Conservation (phyloP, 2,888 invertebrate genomes). For the Protonemura montana region DNA sequence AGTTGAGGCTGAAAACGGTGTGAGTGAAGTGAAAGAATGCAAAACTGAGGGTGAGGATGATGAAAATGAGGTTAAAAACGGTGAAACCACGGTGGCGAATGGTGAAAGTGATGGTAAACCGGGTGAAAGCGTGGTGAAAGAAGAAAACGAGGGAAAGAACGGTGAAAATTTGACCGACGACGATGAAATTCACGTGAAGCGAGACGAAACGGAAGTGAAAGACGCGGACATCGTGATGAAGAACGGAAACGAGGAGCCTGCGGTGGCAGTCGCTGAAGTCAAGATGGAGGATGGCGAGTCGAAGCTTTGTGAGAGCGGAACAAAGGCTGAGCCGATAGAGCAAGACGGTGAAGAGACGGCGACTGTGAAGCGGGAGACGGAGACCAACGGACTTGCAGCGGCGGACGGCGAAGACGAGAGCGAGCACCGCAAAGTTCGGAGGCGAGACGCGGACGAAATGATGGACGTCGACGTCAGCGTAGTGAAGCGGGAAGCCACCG, state of each 20-base stretch:
- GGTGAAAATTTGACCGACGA: constrained; percentile 5
- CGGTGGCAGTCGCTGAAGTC: constrained; percentile 16
- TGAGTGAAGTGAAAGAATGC: constrained; percentile 58
- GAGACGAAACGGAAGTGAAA: constrained; percentile 33
- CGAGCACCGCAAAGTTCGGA: constrained; percentile 60
- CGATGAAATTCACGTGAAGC: too few species aligned
- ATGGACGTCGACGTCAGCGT: constrained; percentile 52
- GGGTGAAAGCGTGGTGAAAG: too few species aligned
- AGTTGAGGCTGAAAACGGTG: constrained; percentile 52
- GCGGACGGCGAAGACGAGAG: constrained; percentile 54
- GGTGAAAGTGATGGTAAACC: constrained; percentile 53
- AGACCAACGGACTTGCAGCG: background rate
- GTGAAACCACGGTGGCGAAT: constrained; percentile 52
- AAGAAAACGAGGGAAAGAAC: constrained; percentile 49
- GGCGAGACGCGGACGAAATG: constrained; percentile 63
- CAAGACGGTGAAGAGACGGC: constrained; percentile 14
- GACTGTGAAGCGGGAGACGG: background rate
- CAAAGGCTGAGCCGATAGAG: constrained; percentile 44
- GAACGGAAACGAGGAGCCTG: constrained; percentile 56
- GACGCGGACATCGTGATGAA: constrained; percentile 53
- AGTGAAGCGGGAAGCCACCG: constrained; percentile 48
- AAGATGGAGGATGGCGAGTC: constrained; percentile 43
- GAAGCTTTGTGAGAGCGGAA: constrained; percentile 41
- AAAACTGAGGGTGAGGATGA: constrained; percentile 54
- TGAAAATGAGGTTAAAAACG: constrained; percentile 10